Base-by-base conservation (phyloP, 2,797 vertebrate genomes). In the Odontamblyopus lacepedii region DNA sequence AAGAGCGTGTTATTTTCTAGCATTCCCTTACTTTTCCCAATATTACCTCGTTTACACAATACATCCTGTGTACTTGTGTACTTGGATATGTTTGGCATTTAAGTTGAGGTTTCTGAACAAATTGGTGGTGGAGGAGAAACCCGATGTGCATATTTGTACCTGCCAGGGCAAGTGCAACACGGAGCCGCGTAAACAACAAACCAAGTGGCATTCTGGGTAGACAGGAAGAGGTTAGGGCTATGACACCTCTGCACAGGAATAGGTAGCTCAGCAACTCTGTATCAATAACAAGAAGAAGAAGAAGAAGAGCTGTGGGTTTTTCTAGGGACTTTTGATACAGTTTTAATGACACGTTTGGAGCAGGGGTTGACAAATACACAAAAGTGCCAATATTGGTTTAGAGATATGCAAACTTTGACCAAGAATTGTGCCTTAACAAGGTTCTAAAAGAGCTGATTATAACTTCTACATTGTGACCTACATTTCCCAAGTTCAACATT, bases 171-270 rank as follows among this genome's bases (percentile, higher is more conserved):
- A 53, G 69, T 27, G 67, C 67, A 65, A 61, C 60, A 57, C 73
- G 9, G 56, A 32, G 3, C 23, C 5, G 71, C 48, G 12, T 67
- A 71, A 86, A 72, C 78, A 84, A 72, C 75, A 81, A 50, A 75
- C 48, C 70, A 55, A 81, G 76, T 71, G 74, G 85, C 79, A 81
- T 82, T 85, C 70, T 73, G 77, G 66, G 78, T 74, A 74, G 63
- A 79, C 82, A 88, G 86, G 87, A 90, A 89, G 85, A 88, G 85
- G 85, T 87, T 88, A 85, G 63, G 72, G 80, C 71, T 68, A 32
- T 65, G 77, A 76, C 81, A 85, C 74, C 76, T 83, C 76, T 0
- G 57, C 56, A 61, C 65, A 59, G 65, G 64, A 83, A 78, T 72
- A 75, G 70, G 75, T 75, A 80, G 76, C 72, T 51, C n/a, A n/a